Base-by-base conservation (phyloP, 2,797 vertebrate species). In the Labeo calbasu region DNA sequence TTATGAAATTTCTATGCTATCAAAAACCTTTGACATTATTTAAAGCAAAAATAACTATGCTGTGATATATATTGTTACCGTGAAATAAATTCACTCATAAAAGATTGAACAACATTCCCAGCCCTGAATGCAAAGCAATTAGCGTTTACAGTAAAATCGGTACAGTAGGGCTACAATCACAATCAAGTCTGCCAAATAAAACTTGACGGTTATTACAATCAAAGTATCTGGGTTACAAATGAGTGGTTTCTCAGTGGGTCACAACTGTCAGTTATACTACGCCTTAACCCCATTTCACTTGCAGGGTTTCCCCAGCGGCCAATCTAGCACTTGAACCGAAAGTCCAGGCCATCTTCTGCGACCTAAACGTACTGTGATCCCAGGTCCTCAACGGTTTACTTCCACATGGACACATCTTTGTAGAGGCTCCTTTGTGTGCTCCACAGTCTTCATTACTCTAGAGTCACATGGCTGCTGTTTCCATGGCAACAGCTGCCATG, bases 401-500 rank as follows among this genome's bases (percentile, higher is more conserved):
- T 89, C 86, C 86, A 84, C 61, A 79, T 86, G 88, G 77, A 68
- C 77, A 70, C 77, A 85, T 70, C 57, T 73, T 78, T 81, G 83
- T 32, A 88, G 73, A 87, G 83, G 40, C 70, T 86, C 84, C 70
- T 84, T 87, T 87, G 82, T 86, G 82, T 84, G 66, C 50, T 48
- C 32, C 76, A 63, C 28, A 55, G 70, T 85, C 81, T 85, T 85
- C 73, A 84, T 88, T 88, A 84, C 81, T 75, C 71, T 28, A 4
- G 7, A 75, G 43, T 88, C 85, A 82, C 85, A 79, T 79, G 76
- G 77, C 76, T 76, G 46, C 84, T 4, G 86, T 89, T 88, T 87
- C 87, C 87, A 88, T 86, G 87, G 82, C 36, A 19, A 50, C 36
- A 53, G 86, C 86, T 85, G 84, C 80, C 77, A 66, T 88, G 84